Evolutionary conservation across 2,888 invertebrate species (phyloP), one percentile per base, ranked within the genome.

Genomic region (Eupeodes luniger): DNA sequence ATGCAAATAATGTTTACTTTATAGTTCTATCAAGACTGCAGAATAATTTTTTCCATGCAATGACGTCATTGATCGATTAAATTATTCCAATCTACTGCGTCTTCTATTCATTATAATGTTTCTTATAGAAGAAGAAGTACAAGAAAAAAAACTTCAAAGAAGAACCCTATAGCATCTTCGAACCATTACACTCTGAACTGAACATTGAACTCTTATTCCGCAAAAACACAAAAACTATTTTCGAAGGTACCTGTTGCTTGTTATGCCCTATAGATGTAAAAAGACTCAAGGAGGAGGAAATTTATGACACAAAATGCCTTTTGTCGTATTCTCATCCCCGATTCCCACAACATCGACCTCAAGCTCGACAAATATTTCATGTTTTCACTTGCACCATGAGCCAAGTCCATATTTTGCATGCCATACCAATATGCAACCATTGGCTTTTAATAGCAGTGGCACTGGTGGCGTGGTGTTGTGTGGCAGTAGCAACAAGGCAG

Each of bases 221-320:
- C 55, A 27, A 27, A 27, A 27, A 72, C 11, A 55, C 14, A 59
- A 59, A 59, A 34, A 2, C 27, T 10, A 19, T 40, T 5, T 6
- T 4, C 47, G 10, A 6, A 14, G 1, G 12, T 61, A 85, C 84
- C 76, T 80, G 84, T 85, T 80, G 80, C 76, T 75, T 3, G 27
- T 27, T 16, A 76, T 84, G 69, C 69, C 1, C 19, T 64, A 70
- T 64, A 70, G 53, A 36, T 75, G 27, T 67, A 40, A 57, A 57
- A 57, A 40, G 40, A 40, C 9, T 40, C 40, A 40, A 40, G 40
- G 40, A 40, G 40, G 40, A 40, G 12, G 14, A 59, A 16, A 53
- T 11, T 16, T 10, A 53, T 27, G 40, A 27, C 34, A 59, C 53
- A 66, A 64, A 53, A 61, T 67, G 57, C 11, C 66, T 62, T 53